A percentile compares a stretch with the other conserved stretches of the same genome.
phyloP scores from a whole-genome alignment of 2,797 vertebrate genomes.

The Fringilla coelebs region DNA sequence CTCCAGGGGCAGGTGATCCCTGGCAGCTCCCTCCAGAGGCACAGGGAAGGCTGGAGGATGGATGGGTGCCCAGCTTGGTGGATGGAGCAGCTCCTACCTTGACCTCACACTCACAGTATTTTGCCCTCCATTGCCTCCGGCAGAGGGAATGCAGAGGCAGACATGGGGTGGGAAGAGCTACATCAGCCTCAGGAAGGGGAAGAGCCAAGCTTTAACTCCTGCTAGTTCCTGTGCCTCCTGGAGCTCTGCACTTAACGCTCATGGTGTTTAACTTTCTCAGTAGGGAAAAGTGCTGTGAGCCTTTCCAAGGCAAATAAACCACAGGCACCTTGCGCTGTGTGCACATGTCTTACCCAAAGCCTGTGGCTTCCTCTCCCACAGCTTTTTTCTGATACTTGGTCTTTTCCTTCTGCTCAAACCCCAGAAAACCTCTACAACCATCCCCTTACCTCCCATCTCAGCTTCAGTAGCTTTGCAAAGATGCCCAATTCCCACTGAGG shows the following conservation, averaged over 20 bases:
- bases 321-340: neutral
- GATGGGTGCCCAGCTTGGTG: neutral
- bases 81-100: neutral
- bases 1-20: neutral
- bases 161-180: neutral
- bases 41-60: neutral
- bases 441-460: neutral
- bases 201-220: neutral
- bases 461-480: neutral
- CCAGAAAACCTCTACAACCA: neutral
- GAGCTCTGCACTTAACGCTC: neutral
- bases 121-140: fast-evolving
- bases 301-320: slow-evolving; percentile 5
- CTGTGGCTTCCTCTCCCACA: neutral
- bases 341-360: neutral
- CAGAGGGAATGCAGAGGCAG: neutral
- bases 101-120: fast-evolving
- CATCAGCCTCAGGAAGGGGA: neutral
- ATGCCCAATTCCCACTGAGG: neutral
- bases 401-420: neutral
- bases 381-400: neutral
- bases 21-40: fast-evolving
- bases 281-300: neutral
- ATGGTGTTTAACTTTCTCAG: neutral
- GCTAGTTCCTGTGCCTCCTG: neutral